Conservation (phyloP, 1,140 invertebrate species). For the Druon quercuslanigerum region DNA sequence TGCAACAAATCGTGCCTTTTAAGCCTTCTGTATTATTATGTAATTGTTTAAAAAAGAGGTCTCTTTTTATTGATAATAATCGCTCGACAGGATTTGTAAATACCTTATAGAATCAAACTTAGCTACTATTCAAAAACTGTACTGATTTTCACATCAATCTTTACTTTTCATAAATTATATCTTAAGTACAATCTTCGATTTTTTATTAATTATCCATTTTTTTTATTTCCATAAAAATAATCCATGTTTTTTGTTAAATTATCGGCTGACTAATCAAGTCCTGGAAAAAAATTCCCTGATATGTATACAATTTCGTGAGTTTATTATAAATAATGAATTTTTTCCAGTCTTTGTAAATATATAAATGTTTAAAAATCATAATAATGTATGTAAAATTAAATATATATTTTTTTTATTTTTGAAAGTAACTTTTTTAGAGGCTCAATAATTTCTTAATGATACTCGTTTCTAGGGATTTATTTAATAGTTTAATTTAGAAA, state of each 20-base stretch:
- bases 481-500: background rate
- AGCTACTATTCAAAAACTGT: constrained; percentile 26
- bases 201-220: too few species aligned
- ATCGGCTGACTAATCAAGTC: too few species aligned
- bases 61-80: constrained; percentile 26
- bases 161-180: constrained; percentile 20
- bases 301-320: background rate
- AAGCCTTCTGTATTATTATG: constrained; percentile 53
- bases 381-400: background rate
- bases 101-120: constrained; percentile 15
- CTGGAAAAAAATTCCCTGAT: background rate
- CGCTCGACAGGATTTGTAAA: constrained; percentile 23
- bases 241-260: too few species aligned
- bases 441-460: too few species aligned
- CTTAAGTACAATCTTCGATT: constrained; percentile 11
- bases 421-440: too few species aligned
- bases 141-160: constrained; percentile 11
- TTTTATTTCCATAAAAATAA: too few species aligned
- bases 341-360: too few species aligned
- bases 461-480: too few species aligned
- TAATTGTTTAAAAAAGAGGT: constrained; percentile 29
- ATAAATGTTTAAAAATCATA: background rate
- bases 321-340: background rate
- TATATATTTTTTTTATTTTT: too few species aligned
- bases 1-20: constrained; percentile 68